These are phyloP conservation scores for Pycnonotus jocosus DNA, from an alignment of 2,113 vertebrate genomes.

Conservation along the genomic window DNA sequence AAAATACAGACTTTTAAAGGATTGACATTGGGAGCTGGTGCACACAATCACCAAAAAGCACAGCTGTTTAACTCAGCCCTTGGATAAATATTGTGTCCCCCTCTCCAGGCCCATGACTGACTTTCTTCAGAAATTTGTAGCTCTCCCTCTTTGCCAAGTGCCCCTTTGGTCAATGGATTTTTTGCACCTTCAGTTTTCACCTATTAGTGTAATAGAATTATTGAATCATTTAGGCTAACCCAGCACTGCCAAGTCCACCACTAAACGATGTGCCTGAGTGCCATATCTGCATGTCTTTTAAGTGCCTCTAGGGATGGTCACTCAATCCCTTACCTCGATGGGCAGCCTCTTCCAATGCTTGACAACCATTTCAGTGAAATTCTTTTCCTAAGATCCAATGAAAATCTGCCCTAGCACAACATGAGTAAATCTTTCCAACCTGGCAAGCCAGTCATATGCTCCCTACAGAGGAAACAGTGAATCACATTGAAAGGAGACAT, in stretches of 20 bases:
- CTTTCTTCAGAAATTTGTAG: background rate
- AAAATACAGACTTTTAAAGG: background rate
- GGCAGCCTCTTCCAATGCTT: background rate
- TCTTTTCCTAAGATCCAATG: background rate
- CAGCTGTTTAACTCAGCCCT: background rate
- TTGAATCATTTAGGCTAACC: background rate
- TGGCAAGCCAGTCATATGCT: background rate
- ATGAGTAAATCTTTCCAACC: background rate
- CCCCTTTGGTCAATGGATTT: background rate
- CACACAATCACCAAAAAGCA: background rate
- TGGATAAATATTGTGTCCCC: background rate
- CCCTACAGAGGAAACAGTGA: background rate
- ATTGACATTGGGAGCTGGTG: background rate
- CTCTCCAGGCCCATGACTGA: background rate
- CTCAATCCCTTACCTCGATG: background rate
- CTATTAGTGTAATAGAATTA: background rate
- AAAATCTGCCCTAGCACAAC: background rate
- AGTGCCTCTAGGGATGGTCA: background rate
- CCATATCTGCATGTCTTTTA: background rate
- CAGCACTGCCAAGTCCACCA: background rate
- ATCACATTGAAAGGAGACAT: background rate
- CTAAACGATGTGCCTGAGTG: background rate
- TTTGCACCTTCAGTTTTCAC: background rate
- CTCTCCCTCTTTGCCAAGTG: background rate
- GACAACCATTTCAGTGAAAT: background rate